Conservation (phyloP, 2,113 vertebrate species). For the Nothocercus nigrocapillus region DNA sequence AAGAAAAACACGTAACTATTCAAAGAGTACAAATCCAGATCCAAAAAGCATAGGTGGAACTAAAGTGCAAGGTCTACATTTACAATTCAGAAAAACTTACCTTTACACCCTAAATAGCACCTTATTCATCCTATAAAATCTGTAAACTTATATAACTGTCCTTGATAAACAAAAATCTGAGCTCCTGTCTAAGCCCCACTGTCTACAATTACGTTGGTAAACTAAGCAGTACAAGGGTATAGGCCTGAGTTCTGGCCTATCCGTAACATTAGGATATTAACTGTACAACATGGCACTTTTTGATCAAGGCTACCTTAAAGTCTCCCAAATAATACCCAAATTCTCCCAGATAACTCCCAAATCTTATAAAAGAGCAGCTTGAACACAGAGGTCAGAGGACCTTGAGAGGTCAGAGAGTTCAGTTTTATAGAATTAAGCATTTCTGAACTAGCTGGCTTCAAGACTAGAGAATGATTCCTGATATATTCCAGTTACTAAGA, state of each 20-base stretch:
- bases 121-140: neutral
- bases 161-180: neutral
- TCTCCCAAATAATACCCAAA: rapidly evolving
- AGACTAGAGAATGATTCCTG: neutral
- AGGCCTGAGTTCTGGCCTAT: neutral
- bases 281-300: neutral
- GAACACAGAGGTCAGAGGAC: neutral
- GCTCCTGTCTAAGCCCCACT: neutral
- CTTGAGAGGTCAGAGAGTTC: neutral
- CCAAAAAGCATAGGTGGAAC: neutral
- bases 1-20: neutral
- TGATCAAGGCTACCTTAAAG: neutral
- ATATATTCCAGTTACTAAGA: neutral
- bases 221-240: neutral
- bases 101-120: neutral
- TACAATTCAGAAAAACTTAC: neutral
- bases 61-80: neutral
- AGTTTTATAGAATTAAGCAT: neutral
- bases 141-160: neutral
- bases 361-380: neutral
- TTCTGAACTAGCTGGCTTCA: neutral
- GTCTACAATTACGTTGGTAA: neutral
- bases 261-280: neutral
- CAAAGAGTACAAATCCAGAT: neutral
- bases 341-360: too few relatives aligned